Evolutionary conservation across 1,140 invertebrate species (phyloP), one percentile per base, ranked within the genome.

Genomic region (Doryteuthis pealeii): DNA sequence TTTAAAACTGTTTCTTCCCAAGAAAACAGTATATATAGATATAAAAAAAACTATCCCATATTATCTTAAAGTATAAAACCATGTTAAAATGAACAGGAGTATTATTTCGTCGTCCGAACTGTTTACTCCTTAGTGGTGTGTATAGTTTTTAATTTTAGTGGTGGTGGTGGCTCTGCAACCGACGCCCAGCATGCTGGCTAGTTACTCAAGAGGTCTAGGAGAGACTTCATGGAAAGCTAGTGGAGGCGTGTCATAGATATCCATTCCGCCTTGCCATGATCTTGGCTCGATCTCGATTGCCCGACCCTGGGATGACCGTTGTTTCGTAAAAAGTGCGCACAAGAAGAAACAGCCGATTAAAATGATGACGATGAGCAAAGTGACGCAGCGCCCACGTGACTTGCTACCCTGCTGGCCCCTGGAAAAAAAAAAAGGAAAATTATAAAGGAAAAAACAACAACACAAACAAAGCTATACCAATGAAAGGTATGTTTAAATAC

Each of bases 221-320:
- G 18, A 68, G 66, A 68, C 30, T 68, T 26, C 26, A 28, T 22
- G 66, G 30, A 18, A 68, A 22, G 66, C 30, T 68, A 31, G 66
- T 68, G 28, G 66, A 68, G 30, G 30, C 30, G 30, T 68, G 32
- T 68, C 66, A 33, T 68, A 33, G 66, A 68, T 68, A 31, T 33
- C 66, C 30, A 32, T 33, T 68, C 30, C 31, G 66, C n/a, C 66
- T 68, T 5, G n/a, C 66, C 66, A 68, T 68, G 30, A 26, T 28
- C 66, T 68, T 68, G 66, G 26, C 66, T 10, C 18, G 22, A 30
- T 68, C 31, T 33, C 32, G 26, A 22, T 33, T 68, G 28, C 66
- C 66, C 18, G 66, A 68, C 66, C 66, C 22, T 22, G 30, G n/a
- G 66, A 32, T 33, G 66, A 32, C 66, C 32, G 22, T 68, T 8